Percentiles rank a stretch among this genome's conserved stretches.
Conservation (phyloP, 2,888 invertebrate species). For the Hesperia comma region DNA sequence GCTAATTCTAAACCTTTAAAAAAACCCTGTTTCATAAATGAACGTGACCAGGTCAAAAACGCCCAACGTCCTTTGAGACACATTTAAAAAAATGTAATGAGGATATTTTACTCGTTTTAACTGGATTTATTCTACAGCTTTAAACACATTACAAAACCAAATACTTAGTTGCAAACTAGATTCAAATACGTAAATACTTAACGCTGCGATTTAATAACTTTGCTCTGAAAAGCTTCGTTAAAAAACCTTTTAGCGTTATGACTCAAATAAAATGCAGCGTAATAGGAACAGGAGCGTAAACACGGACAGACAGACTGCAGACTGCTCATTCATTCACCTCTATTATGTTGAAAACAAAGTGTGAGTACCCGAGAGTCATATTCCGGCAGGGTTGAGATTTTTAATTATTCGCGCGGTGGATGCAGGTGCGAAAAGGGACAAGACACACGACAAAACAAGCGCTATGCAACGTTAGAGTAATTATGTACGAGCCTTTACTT, state of each 20-base stretch:
- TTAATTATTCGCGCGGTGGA: conserved; percentile 10
- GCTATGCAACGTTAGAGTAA: conserved; percentile 9
- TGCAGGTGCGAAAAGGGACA: conserved; percentile 14
- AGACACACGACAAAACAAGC: no score
- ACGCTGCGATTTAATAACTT: conserved; percentile 17
- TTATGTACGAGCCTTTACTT: not conserved
- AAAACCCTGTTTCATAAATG: no score
- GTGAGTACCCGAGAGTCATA: not conserved
- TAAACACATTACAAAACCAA: not conserved
- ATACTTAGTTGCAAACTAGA: not conserved
- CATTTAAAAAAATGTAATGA: no score
- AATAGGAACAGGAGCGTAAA: not conserved
- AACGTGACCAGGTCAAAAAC: no score
- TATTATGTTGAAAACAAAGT: conserved; percentile 29
- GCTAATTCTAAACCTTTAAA: no score
- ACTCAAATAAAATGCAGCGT: conserved; percentile 27
- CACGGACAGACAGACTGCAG: conserved; percentile 19
- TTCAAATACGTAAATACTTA: conserved; percentile 1
- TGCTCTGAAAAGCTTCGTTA: conserved; percentile 10
- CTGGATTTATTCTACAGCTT: not conserved
- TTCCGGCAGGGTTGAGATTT: conserved; percentile 16
- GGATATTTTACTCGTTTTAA: no score
- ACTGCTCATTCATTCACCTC: conserved; percentile 29
- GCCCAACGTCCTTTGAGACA: no score
- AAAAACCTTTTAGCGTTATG: conserved; percentile 27